phyloP scores from a whole-genome alignment of 2,888 invertebrate species.

The Phortica magna region DNA sequence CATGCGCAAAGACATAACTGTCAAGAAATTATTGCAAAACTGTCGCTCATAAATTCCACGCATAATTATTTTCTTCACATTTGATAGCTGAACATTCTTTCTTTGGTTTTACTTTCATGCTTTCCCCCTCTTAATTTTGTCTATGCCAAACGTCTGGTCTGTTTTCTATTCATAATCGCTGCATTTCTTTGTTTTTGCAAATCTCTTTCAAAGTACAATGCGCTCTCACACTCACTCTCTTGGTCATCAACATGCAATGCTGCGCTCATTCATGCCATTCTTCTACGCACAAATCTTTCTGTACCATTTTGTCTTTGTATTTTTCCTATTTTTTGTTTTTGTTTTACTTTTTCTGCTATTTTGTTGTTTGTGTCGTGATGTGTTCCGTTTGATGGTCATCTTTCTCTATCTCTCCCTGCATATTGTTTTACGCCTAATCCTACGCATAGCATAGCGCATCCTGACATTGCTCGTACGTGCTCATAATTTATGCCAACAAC shows the following conservation, averaged over 20 bases:
- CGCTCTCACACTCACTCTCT: no score
- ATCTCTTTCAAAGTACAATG: no score
- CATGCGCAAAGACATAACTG: neutral
- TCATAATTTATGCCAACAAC: constrained; percentile 26
- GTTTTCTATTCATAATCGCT: neutral
- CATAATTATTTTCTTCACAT: neutral
- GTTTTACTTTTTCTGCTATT: neutral
- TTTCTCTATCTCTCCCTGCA: neutral
- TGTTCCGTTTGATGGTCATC: neutral
- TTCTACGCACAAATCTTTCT: no score
- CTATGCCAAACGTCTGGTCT: neutral
- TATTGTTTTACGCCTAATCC: neutral
- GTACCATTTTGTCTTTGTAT: no score
- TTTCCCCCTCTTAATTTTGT: neutral
- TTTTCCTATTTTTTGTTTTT: no score
- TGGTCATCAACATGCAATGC: no score
- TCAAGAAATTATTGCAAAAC: constrained; percentile 12
- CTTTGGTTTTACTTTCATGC: neutral
- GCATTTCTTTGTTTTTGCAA: neutral
- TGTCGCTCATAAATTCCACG: constrained; percentile 11
- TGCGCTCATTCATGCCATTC: neutral
- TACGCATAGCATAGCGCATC: neutral
- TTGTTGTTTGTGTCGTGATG: neutral
- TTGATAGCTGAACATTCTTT: neutral
- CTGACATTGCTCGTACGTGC: constrained; percentile 1